Evolutionary conservation across 2,888 invertebrate species (phyloP), one percentile per base, ranked within the genome.

Genomic region (Calliphora vomitoria): DNA sequence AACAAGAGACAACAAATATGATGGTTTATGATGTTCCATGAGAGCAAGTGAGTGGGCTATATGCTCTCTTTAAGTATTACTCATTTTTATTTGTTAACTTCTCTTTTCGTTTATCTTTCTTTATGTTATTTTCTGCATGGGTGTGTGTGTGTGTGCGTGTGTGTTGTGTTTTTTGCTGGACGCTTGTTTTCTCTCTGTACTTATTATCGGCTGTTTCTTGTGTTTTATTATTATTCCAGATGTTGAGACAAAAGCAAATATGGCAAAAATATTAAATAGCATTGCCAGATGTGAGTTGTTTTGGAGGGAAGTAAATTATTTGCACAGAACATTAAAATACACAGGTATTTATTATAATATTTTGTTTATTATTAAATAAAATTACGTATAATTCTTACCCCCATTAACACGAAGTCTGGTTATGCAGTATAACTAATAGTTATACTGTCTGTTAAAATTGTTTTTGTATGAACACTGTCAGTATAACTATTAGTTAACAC

Each of bases 41-140:
- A 47, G 75, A 10, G 47, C 2, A 76, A 81, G 53, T 25, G 85
- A 80, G 2, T 15, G 11, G 15, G 31, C 3, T 18, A 35, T 74
- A 69, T 44, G 1, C 13, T 13, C 5, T 44, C 3, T n/a, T 3
- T 1, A 76, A 44, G 69, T 55, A 85, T 85, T 85, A 81, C 85
- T 85, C 85, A 85, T 75, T 81, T 81, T 41, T 80, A 41, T 81
- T 85, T 80, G 13, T 76, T 75, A 64, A 69, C 44, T 75, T 81
- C 85, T 85, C 80, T 76, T 75, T 85, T 20, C 31, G 13, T 38
- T 75, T 69, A 47, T 80, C 53, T 64, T 81, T 81, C 80, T 72
- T 85, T 53, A 25, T 62, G 69, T 47, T 74, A 55, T 82, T 64
- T 74, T 82, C 5, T 64, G 50, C 18, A 15, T 31, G 4, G n/a